A percentile compares a stretch with the other conserved stretches of the same genome.
phyloP scores from a whole-genome alignment of 1,140 invertebrate species.

The Drosophila bifasciata region DNA sequence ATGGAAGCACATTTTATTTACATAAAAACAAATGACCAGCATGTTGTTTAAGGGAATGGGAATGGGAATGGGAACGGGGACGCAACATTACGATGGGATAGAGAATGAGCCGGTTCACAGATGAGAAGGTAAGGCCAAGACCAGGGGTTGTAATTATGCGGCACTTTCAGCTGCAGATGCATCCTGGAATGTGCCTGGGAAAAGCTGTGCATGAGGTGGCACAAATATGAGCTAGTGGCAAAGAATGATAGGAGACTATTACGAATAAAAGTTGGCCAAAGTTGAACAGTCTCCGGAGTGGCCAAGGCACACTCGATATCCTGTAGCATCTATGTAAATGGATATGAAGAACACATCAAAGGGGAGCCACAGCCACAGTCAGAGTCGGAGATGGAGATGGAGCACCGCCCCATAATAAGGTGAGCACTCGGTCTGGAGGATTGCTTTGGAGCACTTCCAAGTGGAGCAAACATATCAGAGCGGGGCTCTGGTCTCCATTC shows the following conservation, averaged over 20 bases:
- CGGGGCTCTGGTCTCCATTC: constrained; percentile 10
- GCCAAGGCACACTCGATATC: too few species aligned
- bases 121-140: constrained; percentile 29
- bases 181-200: constrained; percentile 62
- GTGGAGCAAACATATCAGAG: constrained; percentile 46
- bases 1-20: constrained; percentile 74
- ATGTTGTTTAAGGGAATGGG: constrained; percentile 58
- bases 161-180: constrained; percentile 43
- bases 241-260: constrained; percentile 13
- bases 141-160: constrained; percentile 75
- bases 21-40: constrained; percentile 82
- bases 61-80: neutral
- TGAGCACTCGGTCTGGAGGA: constrained; percentile 29
- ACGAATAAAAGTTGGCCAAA: neutral
- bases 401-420: constrained; percentile 14
- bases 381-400: too few species aligned
- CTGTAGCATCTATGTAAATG: too few species aligned
- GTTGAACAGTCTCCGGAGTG: too few species aligned
- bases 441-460: constrained; percentile 56
- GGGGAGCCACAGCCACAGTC: too few species aligned
- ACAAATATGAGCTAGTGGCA: constrained; percentile 26
- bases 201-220: constrained; percentile 63
- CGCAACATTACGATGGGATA: constrained; percentile 17
- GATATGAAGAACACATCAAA: too few species aligned
- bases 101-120: constrained; percentile 42